Base-by-base conservation (phyloP, 2,888 invertebrate species). In the Colletes collaris region DNA sequence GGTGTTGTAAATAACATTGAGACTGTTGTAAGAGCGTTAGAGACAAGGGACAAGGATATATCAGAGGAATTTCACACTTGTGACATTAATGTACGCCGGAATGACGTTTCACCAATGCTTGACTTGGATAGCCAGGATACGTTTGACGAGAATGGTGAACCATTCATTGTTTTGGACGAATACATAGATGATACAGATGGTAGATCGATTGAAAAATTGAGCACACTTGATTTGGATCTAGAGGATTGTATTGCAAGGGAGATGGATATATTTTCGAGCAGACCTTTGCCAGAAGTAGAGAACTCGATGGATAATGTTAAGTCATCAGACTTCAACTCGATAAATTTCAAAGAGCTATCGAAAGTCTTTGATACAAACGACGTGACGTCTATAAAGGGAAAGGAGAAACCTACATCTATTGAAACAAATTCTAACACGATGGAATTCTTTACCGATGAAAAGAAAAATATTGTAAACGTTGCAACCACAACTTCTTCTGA, bases 231-330 rank as follows among this genome's bases (percentile, higher is more conserved):
- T 8, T 7, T 72, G 11, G 67, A 78, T 44, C 19, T 68, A 7
- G 78, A 80, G 13, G 79, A 77, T 4, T 78, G 79, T 27, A 69
- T 62, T 2, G 67, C 79, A 4, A 68, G 66, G 5, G 67, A 76
- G 10, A 52, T 64, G 6, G 62, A 69, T 16, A 16, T 62, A 16
- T 78, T 79, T 49, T 44, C 52, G 1, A 55, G 13, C 4, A 53
- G 35, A 40, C 6, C 56, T 19, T 37, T 16, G 0, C 35, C 16
- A 4, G 16, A 4, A 7, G 16, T 16, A 10, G 44, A 37, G 10
- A 11, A 8, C 40, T 53, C 49, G 0, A 13, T 10, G 13, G n/a
- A 6, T 0, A 35, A 55, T 13, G 16, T 59, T 0, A 55, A 65
- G 35, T 13, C 56, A 8, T 6, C 62, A 0, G 59, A 46, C 19